Evolutionary conservation across 2,113 vertebrate species (phyloP).

Genomic region (Numida meleagris): DNA sequence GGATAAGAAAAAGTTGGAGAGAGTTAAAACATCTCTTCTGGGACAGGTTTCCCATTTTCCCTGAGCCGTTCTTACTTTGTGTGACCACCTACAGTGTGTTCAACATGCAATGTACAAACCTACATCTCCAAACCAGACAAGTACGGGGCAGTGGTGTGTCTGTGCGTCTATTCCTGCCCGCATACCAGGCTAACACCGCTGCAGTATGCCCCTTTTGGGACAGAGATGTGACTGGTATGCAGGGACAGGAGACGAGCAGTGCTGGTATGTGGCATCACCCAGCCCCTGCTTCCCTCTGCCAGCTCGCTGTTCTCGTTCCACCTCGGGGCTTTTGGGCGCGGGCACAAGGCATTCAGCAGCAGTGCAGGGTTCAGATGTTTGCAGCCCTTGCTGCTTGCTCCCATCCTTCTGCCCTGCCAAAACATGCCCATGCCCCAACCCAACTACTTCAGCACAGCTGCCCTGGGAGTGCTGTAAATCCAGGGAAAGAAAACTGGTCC

Average conservation of each 20-base stretch:
- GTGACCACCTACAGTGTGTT: neutral
- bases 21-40: neutral
- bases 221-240: rapidly evolving
- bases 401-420: neutral
- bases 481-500: neutral
- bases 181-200: neutral
- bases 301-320: neutral
- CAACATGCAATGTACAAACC: neutral
- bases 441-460: neutral
- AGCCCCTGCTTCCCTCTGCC: neutral
- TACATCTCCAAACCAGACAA: neutral
- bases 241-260: neutral
- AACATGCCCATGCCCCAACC: rapidly evolving
- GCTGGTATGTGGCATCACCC: neutral
- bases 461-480: neutral
- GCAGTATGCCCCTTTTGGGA: neutral
- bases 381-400: neutral
- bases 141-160: neutral
- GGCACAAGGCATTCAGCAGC: neutral
- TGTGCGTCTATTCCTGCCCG: neutral
- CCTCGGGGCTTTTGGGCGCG: neutral
- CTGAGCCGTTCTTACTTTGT: neutral
- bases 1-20: neutral
- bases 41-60: neutral
- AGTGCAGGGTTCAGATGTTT: neutral